A percentile compares a stretch with the other conserved stretches of the same genome.
These are phyloP conservation scores for Peromyscus maniculatus DNA, from an alignment of 2,113 vertebrate genomes.

Conservation along the genomic window DNA sequence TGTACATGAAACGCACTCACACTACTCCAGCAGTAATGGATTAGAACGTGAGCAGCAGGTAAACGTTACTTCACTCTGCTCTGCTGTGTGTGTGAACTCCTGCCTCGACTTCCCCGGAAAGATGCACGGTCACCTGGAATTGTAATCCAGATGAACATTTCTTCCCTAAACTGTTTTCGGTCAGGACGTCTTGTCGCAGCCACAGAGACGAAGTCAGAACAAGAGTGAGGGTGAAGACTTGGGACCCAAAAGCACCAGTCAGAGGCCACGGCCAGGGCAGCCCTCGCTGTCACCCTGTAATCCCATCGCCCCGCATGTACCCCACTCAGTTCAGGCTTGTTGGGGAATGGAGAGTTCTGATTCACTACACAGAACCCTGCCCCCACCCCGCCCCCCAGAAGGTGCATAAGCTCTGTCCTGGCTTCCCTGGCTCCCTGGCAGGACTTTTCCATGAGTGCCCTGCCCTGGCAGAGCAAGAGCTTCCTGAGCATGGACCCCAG, in stretches of 20 bases:
- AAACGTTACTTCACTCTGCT: neutral
- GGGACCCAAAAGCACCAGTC: too few relatives aligned
- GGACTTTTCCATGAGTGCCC: neutral
- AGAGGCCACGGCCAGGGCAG: neutral
- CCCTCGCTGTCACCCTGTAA: neutral
- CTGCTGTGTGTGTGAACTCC: neutral
- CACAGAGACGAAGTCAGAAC: neutral
- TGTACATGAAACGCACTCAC: neutral
- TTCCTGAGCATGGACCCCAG: neutral
- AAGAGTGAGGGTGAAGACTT: neutral
- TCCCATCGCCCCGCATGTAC: accelerated
- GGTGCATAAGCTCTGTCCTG: neutral
- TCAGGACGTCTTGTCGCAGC: neutral
- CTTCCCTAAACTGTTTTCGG: neutral
- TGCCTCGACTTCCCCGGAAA: neutral
- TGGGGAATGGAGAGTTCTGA: neutral
- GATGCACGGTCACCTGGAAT: neutral
- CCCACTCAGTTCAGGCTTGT: neutral
- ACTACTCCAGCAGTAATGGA: neutral
- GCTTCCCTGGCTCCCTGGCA: neutral
- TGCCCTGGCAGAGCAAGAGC: neutral
- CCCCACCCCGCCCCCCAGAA: neutral
- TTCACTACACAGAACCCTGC: neutral
- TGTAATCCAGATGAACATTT: neutral
- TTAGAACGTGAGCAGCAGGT: neutral